Evolutionary conservation across 2,113 vertebrate species (phyloP), one percentile per base, ranked within the genome.

Genomic region (Apistogramma diplotaenia): DNA sequence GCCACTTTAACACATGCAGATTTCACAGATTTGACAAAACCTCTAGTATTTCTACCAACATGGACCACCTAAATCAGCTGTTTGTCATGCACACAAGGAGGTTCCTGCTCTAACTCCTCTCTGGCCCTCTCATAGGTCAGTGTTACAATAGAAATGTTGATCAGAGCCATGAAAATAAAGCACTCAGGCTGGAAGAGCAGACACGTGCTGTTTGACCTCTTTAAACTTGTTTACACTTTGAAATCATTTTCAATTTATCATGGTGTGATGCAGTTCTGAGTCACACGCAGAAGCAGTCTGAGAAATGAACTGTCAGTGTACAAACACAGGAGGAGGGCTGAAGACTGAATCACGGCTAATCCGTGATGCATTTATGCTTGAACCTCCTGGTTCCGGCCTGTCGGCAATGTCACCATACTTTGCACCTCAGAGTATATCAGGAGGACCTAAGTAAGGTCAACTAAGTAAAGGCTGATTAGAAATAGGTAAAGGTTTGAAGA

Each of bases 301-400:
- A 70, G 43, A 83, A 80, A 83, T 65, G 62, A 87, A 83, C 83
- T 55, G 73, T 77, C 81, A 74, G 61, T 72, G 71, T 78, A 40
- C 31, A 62, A 85, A 83, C 70, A 51, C 67, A 71, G 29, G 43
- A 85, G n/a, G 76, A 27, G 21, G 8, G 61, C 57, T 62, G 33
- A 67, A 3, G 70, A 51, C 27, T 91, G 83, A 90, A 78, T 89
- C 87, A 81, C 51, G 43, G 78, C 72, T 79, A 85, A 85, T 87
- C 81, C 79, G 56, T n/a, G 59, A 83, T 79, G 83, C 76, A 73
- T 78, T 87, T 76, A 73, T 72, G 29, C 13, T 67, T 2, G 9
- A n/a, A 55, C 49, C 80, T 61, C 72, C 9, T 37, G 72, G 76
- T 77, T 57, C 33, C 43, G 55, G 71, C n/a, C 72, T 82, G 78